Evolutionary conservation across 2,888 invertebrate species (phyloP), one percentile per base, ranked within the genome.

Genomic region (Tinea semifulvella): DNA sequence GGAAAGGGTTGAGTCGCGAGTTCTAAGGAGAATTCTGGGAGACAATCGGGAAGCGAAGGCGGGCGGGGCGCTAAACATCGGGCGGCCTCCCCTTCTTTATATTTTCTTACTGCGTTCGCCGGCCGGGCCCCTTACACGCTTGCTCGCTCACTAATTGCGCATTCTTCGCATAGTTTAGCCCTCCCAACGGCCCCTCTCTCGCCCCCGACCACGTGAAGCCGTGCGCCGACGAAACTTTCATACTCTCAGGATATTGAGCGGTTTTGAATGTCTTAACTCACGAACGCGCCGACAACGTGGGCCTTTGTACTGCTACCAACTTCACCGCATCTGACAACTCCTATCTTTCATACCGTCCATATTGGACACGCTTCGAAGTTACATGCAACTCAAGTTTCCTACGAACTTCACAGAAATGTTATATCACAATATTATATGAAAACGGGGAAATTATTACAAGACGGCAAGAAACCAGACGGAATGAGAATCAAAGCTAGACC

Each of bases 121-220:
- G 80, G 81, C 82, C 80, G 84, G 84, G 83, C 85, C 79, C 77
- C 81, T 74, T 82, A 82, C 82, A 82, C 82, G 84, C 85, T 84
- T 85, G 87, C 85, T 85, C 87, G 88, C 86, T 89, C 91, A 91
- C 92, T 92, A 92, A 94, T 93, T 92, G 92, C 91, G 91, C 92
- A 93, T 92, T 93, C 92, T 91, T 92, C 90, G 91, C 92, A 92
- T 92, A 92, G 92, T 92, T 92, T 90, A 88, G 88, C 85, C 85
- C 87, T 86, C 85, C 84, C 76, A 77, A 75, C 83, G 77, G 65
- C 67, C 82, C 82, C 79, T 71, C 76, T 44, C 42, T 48, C 49
- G 48, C 52, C 68, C 75, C 71, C 74, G 76, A 79, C 75, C 79
- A 77, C 75, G 74, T 79, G 76, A 79, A 79, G 71, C 76, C 75